Evolutionary conservation across 2,888 invertebrate species (phyloP).

Genomic region (Noctua comes): DNA sequence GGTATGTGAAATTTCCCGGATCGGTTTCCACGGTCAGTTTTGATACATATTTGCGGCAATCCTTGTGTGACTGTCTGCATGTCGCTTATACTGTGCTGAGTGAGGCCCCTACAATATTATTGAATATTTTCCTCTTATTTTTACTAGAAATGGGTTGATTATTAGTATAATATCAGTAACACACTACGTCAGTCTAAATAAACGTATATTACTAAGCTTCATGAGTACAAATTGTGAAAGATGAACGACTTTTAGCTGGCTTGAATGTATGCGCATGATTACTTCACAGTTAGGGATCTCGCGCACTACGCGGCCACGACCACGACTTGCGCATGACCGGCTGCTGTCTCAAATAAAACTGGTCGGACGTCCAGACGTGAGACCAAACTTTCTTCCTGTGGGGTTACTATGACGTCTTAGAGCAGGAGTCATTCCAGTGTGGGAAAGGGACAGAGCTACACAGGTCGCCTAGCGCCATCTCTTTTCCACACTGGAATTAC

Average conservation of each 20-base stretch:
- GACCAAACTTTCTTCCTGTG: neutral
- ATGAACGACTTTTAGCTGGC: neutral
- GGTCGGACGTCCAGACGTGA: neutral
- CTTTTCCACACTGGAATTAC: no score
- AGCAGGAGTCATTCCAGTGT: no score
- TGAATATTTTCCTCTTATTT: slow-evolving; percentile 39
- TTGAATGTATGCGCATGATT: neutral
- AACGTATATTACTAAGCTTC: neutral
- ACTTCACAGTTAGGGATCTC: neutral
- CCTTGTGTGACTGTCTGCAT: slow-evolving; percentile 85
- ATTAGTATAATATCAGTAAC: neutral
- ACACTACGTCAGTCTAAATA: neutral
- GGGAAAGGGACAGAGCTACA: no score
- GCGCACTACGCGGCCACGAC: neutral
- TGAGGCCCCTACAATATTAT: slow-evolving; percentile 35
- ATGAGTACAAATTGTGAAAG: neutral
- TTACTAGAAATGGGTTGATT: neutral
- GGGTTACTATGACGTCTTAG: no score
- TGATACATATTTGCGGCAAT: slow-evolving; percentile 80
- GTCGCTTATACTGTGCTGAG: slow-evolving; percentile 76
- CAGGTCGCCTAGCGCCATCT: no score
- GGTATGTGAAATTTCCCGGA: slow-evolving; percentile 90
- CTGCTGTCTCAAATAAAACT: neutral
- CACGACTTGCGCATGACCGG: neutral
- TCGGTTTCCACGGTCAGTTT: slow-evolving; percentile 89